Evolutionary conservation across 2,888 invertebrate genomes (phyloP).

Genomic region (Yponomeuta plumbellus): DNA sequence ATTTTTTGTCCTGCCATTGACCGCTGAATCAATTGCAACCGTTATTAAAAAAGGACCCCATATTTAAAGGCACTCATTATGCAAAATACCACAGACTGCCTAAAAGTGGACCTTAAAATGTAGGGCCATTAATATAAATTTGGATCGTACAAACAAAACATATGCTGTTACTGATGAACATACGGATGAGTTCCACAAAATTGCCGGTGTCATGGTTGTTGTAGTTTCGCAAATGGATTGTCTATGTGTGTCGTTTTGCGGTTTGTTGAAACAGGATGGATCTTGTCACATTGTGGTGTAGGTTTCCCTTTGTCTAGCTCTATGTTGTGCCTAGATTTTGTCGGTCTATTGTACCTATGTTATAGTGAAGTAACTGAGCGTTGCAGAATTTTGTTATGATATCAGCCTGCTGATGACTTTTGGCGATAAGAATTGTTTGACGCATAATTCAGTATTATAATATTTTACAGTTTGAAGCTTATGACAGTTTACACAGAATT

Average conservation of each 20-base stretch:
- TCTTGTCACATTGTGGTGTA: not conserved
- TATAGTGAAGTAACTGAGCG: not conserved
- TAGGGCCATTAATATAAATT: slow-evolving; percentile 36
- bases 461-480: not conserved
- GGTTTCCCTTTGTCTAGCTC: slow-evolving; percentile 4
- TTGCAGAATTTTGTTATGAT: slow-evolving; percentile 13
- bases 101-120: slow-evolving; percentile 37
- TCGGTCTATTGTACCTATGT: slow-evolving; percentile 4
- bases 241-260: not conserved
- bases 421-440: slow-evolving; percentile 3
- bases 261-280: slow-evolving; percentile 13
- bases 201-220: not conserved
- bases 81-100: slow-evolving; percentile 33
- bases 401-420: slow-evolving; percentile 11
- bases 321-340: slow-evolving; percentile 5
- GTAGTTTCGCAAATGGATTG: slow-evolving; percentile 9
- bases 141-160: slow-evolving; percentile 14
- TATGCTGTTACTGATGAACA: not conserved
- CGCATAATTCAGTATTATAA: not conserved
- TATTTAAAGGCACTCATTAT: slow-evolving; percentile 48
- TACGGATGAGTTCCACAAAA: slow-evolving; percentile 12
- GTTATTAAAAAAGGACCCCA: slow-evolving; percentile 35
- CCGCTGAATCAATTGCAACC: slow-evolving; percentile 34
- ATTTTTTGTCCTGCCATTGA: slow-evolving; percentile 7
- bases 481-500: not conserved